Evolutionary conservation across 1,140 invertebrate genomes (phyloP), one percentile per base, ranked within the genome.

Genomic region (Scaptomyza pallida): DNA sequence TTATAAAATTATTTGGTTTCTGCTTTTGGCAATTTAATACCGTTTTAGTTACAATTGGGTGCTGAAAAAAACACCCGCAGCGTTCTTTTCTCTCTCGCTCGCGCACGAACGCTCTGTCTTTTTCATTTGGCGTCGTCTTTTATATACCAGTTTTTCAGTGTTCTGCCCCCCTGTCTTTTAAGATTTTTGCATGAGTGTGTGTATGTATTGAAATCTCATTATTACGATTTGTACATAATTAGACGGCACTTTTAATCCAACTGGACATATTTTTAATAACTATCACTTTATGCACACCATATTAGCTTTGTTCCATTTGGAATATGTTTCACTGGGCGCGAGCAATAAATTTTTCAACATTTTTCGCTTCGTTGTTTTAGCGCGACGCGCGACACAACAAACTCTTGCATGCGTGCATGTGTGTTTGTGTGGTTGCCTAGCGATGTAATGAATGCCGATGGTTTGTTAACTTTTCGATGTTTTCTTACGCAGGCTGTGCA

Each of bases 81-180:
- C 30, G 45, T 51, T 45, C 23, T 56, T 19, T 65, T 56, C 70
- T 77, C 54, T 68, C 72, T 73, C 65, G 13, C 45, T 68, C 59
- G 16, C 59, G 23, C 21, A 63, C 56, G 75, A 61, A 65, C 73
- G 50, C 70, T 75, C 78, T 60, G 78, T 68, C 73, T 81, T 83
- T 83, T 75, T 70, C 75, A 80, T 73, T 74, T 75, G 81, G 82
- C 82, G 81, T 81, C 74, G 82, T 81, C 74, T 88, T 88, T 86
- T 86, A 86, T 86, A 88, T 88, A 86, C 81, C 81, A 86, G 81
- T 88, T 86, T 88, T 85, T 86, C 75, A 68, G 41, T 62, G 56
- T 69, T 72, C 61, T 76, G 64, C 72, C 65, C 65, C 73, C 67
- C 60, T 37, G 33, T n/a, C 33, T 70, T 37, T 21, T 44, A 63